A percentile compares a stretch with the other conserved stretches of the same genome.
Evolutionary conservation across 1,140 invertebrate species (phyloP).

Genomic region (Apis florea): DNA sequence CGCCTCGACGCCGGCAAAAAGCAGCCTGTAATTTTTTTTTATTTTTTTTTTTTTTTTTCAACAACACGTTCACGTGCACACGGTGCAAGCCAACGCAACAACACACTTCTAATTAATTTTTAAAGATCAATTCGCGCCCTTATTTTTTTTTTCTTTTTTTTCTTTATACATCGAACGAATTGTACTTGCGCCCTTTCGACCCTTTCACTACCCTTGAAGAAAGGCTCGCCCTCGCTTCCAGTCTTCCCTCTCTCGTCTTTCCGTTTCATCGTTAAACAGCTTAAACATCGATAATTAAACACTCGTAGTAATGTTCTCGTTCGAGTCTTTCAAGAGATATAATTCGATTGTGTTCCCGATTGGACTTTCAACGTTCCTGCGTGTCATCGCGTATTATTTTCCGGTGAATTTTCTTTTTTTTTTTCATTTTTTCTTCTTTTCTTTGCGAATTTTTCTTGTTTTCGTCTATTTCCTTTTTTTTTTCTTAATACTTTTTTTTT

Average conservation of each 20-base stretch:
- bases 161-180: constrained; percentile 7
- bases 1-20: constrained; percentile 16
- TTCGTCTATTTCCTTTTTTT: neutral
- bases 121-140: constrained; percentile 38
- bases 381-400: neutral
- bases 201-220: neutral
- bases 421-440: neutral
- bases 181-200: constrained; percentile 25
- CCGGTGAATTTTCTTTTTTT: neutral
- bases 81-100: constrained; percentile 56
- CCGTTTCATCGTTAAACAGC: constrained; percentile 10
- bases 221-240: constrained; percentile 44
- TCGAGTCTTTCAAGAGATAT: constrained; percentile 52
- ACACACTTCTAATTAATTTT: constrained; percentile 45
- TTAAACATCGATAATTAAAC: neutral
- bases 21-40: neutral
- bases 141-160: neutral
- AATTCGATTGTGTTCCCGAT: constrained; percentile 65
- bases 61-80: constrained; percentile 48
- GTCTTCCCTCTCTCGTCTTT: constrained; percentile 35
- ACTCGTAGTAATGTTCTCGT: neutral
- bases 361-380: constrained; percentile 60
- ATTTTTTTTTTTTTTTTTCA: neutral
- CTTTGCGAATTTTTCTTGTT: neutral
- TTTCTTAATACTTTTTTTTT: neutral